Evolutionary conservation across 2,888 invertebrate genomes (phyloP), one percentile per base, ranked within the genome.

Genomic region (Synanthedon myopaeformis): DNA sequence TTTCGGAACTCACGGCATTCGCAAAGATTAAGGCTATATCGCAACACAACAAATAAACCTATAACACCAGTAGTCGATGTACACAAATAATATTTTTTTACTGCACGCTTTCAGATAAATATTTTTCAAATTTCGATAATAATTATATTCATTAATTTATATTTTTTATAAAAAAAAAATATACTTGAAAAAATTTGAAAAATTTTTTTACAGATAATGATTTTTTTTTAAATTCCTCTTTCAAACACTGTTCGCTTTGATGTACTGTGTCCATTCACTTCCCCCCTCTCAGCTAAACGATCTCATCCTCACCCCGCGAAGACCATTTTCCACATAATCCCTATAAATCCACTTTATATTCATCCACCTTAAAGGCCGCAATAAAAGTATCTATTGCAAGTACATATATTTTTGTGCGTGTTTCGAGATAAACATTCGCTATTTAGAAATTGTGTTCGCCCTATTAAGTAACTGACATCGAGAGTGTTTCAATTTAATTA

Each of bases 341-440:
- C 62, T 73, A 80, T 80, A 82, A 85, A 84, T 85, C 85, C 82
- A 79, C 74, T 86, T 85, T 85, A 85, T 84, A 82, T 82, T 85
- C 83, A 86, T 86, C 85, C 85, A 86, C 85, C 84, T 86, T 85
- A 83, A 85, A 82, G 79, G 76, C 81, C 72, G 73, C 77, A 79
- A 83, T 85, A 83, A 85, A 85, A 82, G 75, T 74, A 76, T 75
- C 76, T 76, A 68, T 74, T 74, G 71, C 74, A 72, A 28, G 19
- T 19, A 51, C 11, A 51, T 35, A n/a, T n/a, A n/a, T 51, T 51
- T 51, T 51, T 45, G 45, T 45, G 45, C 45, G 45, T 45, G 45
- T 14, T 13, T 45, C 45, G 45, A 45, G 45, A 45, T 45, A 45
- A 45, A 45, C 45, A 45, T 45, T 45, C 14, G 45, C 13, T 13